Percentiles rank a stretch among this genome's conserved stretches.
Conservation (phyloP, 2,797 vertebrate species). For the Crocidura indochinensis region DNA sequence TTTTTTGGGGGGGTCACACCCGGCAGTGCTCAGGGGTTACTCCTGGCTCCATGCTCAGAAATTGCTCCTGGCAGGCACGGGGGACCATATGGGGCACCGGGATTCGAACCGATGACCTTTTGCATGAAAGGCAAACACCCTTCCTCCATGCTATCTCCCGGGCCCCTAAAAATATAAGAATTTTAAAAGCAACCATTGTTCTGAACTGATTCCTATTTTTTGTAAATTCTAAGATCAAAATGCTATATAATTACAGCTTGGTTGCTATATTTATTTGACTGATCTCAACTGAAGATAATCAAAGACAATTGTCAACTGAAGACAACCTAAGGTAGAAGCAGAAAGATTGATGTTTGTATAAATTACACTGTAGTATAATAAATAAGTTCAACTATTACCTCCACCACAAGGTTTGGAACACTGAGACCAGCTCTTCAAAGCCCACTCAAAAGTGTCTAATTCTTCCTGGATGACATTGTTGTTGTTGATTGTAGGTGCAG, state of each 20-base stretch:
- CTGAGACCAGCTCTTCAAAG: constrained; percentile 97
- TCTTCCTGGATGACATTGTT: constrained; percentile 99
- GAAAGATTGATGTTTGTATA: background rate
- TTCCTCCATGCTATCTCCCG: too few relatives aligned
- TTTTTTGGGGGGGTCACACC: too few relatives aligned
- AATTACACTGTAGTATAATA: background rate
- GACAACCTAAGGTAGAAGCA: constrained; percentile 35
- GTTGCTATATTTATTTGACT: background rate
- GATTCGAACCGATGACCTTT: too few relatives aligned
- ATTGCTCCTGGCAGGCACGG: too few relatives aligned
- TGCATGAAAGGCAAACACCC: too few relatives aligned
- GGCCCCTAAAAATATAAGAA: too few relatives aligned
- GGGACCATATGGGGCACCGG: too few relatives aligned
- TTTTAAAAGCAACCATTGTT: background rate
- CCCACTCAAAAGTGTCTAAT: constrained; percentile 95
- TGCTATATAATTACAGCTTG: background rate
- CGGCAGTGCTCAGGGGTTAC: too few relatives aligned
- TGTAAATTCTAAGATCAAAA: constrained; percentile 1
- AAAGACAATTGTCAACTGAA: background rate
- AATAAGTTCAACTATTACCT: constrained; percentile 89
- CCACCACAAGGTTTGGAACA: constrained; percentile 97
- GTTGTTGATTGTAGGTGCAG: constrained; percentile 95
- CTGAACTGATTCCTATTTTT: background rate
- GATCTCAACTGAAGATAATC: background rate
- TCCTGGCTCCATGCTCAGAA: too few relatives aligned